Evolutionary conservation across 2,888 invertebrate genomes (phyloP).

Genomic region (Branchellion lobata): DNA sequence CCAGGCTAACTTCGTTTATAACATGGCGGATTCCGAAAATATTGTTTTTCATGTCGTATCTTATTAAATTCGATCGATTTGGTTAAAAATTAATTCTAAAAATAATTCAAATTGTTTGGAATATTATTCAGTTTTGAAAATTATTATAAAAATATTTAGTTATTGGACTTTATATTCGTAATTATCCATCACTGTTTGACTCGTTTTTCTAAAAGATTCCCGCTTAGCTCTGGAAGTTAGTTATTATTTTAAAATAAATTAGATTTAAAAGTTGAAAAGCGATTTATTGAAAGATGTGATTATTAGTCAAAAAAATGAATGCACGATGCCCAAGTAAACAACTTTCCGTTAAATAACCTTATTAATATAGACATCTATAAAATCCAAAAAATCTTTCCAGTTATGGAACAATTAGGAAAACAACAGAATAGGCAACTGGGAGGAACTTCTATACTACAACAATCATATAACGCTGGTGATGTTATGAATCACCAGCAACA

Average conservation of each 20-base stretch:
- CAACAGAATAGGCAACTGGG: constrained; percentile 20
- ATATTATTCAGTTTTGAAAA: constrained; percentile 9
- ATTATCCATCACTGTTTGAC: constrained; percentile 42
- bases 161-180: constrained; percentile 23
- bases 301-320: neutral
- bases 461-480: constrained; percentile 12
- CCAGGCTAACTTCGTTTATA: constrained; percentile 35
- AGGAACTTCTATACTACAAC: constrained; percentile 16
- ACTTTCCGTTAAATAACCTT: neutral
- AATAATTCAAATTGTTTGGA: constrained; percentile 13
- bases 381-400: neutral
- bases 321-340: neutral
- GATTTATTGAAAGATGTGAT: neutral
- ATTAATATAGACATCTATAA: neutral
- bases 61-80: constrained; percentile 9
- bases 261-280: neutral
- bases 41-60: constrained; percentile 36
- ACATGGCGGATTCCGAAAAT: constrained; percentile 37
- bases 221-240: constrained; percentile 39
- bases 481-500: constrained; percentile 10
- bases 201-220: constrained; percentile 39
- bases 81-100: constrained; percentile 7
- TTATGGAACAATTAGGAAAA: constrained; percentile 23
- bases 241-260: constrained; percentile 30
- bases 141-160: constrained; percentile 4